Base-by-base conservation (phyloP, 2,113 vertebrate species). In the Noctilio leporinus region DNA sequence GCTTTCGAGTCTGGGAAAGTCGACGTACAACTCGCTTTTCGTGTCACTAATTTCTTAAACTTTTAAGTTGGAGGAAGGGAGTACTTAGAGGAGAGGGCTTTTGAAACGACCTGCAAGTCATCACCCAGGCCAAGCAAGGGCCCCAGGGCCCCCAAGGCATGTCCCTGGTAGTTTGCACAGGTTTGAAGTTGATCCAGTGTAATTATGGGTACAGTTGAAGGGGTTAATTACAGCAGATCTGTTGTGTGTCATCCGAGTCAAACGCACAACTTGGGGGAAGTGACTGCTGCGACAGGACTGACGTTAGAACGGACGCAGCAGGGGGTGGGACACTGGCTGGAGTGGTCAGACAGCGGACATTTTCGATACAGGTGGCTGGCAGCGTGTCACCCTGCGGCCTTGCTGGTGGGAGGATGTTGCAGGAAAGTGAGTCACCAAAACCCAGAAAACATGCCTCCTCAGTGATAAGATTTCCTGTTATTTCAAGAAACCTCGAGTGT, bases 231-330 rank as follows among this genome's bases (percentile, higher is more conserved):
- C 10, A 40, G 30, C 43, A 4, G n/a, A 1, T n/a, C 17, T 28
- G 30, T 26, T 24, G 4, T 49, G 55, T 59, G 0, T 59, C 53
- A 43, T 9, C 75, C 67, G 51, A 43, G 40, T 55, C 28, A 22
- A 55, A 43, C 12, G 35, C 64, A 40, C 0, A 55, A 30, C 19
- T 5, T 28, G 65, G 67, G 28, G n/a, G 30, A 75, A 65, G 73
- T 2, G 55, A 20, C 84, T 82, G 64, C 16, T 78, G 35, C 45
- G n/a, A 45, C 12, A 0, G 7, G 14, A 0, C 1, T 11, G 65
- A 28, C 10, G 1, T n/a, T 38, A 0, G 38, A 8, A 0, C 4
- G 3, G 7, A 20, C 10, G 1, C 7, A 5, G 4, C 53, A 45
- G 47, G 26, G 59, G 11, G 33, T 40, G 9, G 20, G 55, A 16